These are phyloP conservation scores for Anastrepha ludens DNA, from an alignment of 1,140 invertebrate species.

Conservation along the genomic window DNA sequence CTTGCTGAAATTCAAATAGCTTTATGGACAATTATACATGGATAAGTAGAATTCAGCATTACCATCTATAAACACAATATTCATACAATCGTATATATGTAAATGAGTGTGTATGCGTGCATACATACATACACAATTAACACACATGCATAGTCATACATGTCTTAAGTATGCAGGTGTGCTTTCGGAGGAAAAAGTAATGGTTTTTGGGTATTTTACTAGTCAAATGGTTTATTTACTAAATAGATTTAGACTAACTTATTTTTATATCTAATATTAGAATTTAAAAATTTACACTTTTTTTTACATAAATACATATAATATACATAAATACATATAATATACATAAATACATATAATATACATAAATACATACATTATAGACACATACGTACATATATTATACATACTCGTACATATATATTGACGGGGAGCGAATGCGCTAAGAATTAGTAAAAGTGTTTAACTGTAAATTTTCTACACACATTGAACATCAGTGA, in stretches of 20 bases:
- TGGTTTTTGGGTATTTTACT: background rate
- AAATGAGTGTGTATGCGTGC: background rate
- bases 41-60: background rate
- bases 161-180: background rate
- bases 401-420: background rate
- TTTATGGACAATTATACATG: no score
- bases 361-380: no score
- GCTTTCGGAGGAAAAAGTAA: background rate
- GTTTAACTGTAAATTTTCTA: slow-evolving; percentile 8
- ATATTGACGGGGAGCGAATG: background rate
- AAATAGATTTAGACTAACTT: background rate
- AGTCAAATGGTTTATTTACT: background rate
- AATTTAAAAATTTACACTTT: background rate
- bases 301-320: background rate
- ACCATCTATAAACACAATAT: background rate
- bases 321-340: background rate
- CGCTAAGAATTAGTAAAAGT: background rate
- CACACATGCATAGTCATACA: background rate
- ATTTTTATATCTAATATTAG: background rate
- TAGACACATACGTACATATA: no score
- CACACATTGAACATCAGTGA: no score
- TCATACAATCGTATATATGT: background rate
- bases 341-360: background rate
- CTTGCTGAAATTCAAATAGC: no score
- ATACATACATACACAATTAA: background rate